These are phyloP conservation scores for Sebastiscus tertius DNA, from an alignment of 2,797 vertebrate species.

Conservation along the genomic window DNA sequence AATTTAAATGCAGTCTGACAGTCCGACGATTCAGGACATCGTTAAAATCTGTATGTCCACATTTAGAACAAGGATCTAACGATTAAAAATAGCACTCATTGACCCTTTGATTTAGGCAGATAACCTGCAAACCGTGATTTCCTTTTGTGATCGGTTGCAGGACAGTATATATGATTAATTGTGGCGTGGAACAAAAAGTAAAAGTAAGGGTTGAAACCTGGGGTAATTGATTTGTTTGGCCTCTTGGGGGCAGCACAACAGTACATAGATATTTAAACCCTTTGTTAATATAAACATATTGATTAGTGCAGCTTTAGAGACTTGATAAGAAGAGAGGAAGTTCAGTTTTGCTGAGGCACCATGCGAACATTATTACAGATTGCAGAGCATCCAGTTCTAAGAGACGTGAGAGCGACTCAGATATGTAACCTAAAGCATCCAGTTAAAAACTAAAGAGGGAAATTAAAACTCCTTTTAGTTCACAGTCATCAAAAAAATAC, in stretches of 20 bases:
- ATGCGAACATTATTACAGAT: not conserved
- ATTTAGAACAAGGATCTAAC: not conserved
- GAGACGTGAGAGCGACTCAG: not conserved
- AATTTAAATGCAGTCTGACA: too few relatives aligned
- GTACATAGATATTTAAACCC: not conserved
- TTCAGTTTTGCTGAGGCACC: conserved; percentile 10
- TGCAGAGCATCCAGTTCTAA: conserved; percentile 7
- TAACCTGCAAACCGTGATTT: not conserved
- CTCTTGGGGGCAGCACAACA: not conserved
- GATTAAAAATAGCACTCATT: not conserved
- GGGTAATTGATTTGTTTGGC: not conserved
- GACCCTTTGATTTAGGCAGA: too few relatives aligned
- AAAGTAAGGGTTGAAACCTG: not conserved
- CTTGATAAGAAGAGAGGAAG: not conserved
- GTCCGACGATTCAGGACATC: too few relatives aligned
- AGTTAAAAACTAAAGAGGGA: conserved; percentile 16
- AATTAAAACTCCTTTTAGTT: conserved; percentile 24
- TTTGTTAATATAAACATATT: fast-evolving
- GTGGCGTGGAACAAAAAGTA: not conserved
- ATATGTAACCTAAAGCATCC: conserved; percentile 7
- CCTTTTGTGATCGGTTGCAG: not conserved
- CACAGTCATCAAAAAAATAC: conserved; percentile 60
- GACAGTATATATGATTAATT: not conserved
- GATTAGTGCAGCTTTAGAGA: not conserved
- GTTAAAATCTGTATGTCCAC: not conserved